These are phyloP conservation scores for Agriopis leucophaearia DNA, from an alignment of 2,888 invertebrate genomes.

Conservation along the genomic window DNA sequence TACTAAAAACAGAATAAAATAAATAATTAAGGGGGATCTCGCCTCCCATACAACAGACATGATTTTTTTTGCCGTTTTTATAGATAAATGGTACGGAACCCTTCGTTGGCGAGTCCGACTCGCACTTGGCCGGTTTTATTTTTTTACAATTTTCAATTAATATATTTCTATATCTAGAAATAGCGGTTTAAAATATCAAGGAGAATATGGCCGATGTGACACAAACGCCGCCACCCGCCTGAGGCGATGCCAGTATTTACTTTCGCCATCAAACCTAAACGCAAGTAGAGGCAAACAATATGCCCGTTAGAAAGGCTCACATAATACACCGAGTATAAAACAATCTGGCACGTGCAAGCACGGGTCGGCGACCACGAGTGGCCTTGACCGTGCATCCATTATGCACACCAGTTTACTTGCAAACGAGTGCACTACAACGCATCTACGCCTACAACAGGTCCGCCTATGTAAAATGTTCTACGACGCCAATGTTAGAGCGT, in stretches of 20 bases:
- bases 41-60: no score
- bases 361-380: slow-evolving; percentile 72
- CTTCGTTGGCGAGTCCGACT: no score
- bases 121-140: no score
- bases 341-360: slow-evolving; percentile 76
- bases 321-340: slow-evolving; percentile 60
- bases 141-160: no score
- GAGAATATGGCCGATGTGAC: not conserved
- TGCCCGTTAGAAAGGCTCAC: slow-evolving; percentile 36
- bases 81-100: no score
- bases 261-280: slow-evolving; percentile 17
- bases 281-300: slow-evolving; percentile 24
- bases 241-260: not conserved
- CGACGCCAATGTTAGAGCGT: slow-evolving; percentile 41
- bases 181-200: no score
- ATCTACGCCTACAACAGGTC: slow-evolving; percentile 63
- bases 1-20: no score
- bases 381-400: slow-evolving; percentile 84
- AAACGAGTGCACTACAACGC: slow-evolving; percentile 79
- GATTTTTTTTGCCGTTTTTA: no score
- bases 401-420: slow-evolving; percentile 82
- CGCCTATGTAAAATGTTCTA: slow-evolving; percentile 55
- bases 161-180: no score
- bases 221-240: not conserved
- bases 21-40: no score